Evolutionary conservation across 2,797 vertebrate species (phyloP).

Genomic region (Rhinichthys osculus): DNA sequence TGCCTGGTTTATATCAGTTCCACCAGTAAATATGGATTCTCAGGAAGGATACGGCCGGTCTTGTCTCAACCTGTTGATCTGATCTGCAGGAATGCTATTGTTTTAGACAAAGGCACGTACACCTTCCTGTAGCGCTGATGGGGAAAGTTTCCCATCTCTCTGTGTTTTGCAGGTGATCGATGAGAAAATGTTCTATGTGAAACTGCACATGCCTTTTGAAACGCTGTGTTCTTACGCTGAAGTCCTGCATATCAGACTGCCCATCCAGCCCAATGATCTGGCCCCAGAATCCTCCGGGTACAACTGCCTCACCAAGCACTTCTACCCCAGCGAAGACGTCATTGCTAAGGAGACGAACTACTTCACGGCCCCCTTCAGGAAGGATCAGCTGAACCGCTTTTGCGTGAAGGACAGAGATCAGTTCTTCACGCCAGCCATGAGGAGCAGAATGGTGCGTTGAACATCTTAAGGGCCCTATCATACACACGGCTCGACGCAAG

Average conservation of each 20-base stretch:
- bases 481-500: no score
- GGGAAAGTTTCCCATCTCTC: conserved; percentile 63
- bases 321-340: conserved; percentile 79
- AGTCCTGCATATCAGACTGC: conserved; percentile 93
- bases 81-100: conserved; percentile 90
- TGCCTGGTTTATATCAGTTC: not conserved
- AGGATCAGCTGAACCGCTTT: conserved; percentile 83
- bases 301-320: conserved; percentile 67
- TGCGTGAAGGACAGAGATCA: conserved; percentile 79
- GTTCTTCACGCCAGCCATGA: conserved; percentile 91
- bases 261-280: conserved; percentile 88
- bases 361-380: conserved; percentile 94
- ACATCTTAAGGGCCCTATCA: not conserved
- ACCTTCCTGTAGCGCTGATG: conserved; percentile 72
- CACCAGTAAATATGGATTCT: not conserved
- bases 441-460: conserved; percentile 87
- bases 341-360: conserved; percentile 80
- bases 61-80: conserved; percentile 88
- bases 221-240: conserved; percentile 93
- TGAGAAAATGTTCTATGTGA: conserved; percentile 90
- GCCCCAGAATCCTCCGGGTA: conserved; percentile 66
- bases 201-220: conserved; percentile 96
- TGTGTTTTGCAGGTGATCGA: conserved; percentile 85
- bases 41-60: conserved; percentile 54
- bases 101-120: conserved; percentile 52